Evolutionary conservation across 2,797 vertebrate species (phyloP), one percentile per base, ranked within the genome.

Genomic region (Trachops cirrhosus): DNA sequence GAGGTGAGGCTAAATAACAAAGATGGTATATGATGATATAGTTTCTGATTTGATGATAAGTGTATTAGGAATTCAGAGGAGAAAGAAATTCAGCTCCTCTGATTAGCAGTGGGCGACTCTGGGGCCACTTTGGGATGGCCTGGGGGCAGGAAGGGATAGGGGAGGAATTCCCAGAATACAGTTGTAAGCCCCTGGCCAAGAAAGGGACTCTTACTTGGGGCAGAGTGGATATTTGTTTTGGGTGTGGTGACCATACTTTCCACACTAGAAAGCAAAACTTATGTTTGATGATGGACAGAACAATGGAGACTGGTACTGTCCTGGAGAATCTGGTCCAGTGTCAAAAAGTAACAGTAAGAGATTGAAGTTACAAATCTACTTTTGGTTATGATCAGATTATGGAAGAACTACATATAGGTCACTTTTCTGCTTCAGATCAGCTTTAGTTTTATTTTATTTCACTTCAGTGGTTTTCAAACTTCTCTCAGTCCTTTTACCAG

Each of bases 401-500:
- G 41, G 22, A 50, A 78, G 71, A 77, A 75, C 9, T 78, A 48
- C 62, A 11, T 73, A 8, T 5, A 41, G 11, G 48, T 21, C 9
- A 85, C 14, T 79, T 92, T 87, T 34, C 44, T 67, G 22, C 15
- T 93, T 93, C 12, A 50, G 19, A 89, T 2, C 12, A 74, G 34
- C 54, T 79, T 77, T 96, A 52, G 6, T 93, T 96, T 96, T 32
- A 95, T 88, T 96, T 87, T 39, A 77, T 91, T 74, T 86, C 12
- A 37, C 21, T 34, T 92, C 1, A 64, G 71, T 86, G 41, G 22
- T 39, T 80, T 96, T 75, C 19, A 26, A 74, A 26, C 21, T 71
- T 77, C 7, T 64, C 21, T 78, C n/a, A 24, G 15, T 70, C 21
- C n/a, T 93, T 80, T 67, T 24, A 32, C 80, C 2, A 1, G 16